phyloP scores from a whole-genome alignment of 2,797 vertebrate species.

The Gallirallus australis region DNA sequence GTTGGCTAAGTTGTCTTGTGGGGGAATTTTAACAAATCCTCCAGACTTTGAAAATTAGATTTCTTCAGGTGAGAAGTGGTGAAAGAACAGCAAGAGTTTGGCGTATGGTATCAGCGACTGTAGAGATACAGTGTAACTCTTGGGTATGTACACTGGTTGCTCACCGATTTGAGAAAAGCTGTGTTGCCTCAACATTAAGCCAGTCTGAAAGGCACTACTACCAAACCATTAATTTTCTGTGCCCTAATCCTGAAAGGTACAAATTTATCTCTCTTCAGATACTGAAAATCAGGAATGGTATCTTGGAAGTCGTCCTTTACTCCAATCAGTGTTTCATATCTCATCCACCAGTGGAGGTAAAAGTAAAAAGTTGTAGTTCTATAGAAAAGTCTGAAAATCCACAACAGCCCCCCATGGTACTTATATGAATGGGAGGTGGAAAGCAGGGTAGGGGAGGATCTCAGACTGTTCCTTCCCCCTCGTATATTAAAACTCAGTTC shows the following conservation, averaged over 20 bases:
- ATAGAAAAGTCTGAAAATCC: background rate
- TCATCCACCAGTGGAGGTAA: background rate
- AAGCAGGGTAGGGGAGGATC: background rate
- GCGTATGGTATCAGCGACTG: background rate
- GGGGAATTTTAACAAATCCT: background rate
- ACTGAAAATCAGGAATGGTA: background rate
- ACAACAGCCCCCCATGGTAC: rapidly evolving
- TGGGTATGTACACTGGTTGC: background rate
- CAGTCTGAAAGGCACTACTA: background rate
- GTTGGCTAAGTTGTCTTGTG: background rate
- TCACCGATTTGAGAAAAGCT: background rate
- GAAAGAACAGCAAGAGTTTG: background rate
- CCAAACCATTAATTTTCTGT: background rate
- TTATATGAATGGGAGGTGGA: background rate
- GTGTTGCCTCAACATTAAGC: background rate
- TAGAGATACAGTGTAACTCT: background rate
- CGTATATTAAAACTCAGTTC: background rate
- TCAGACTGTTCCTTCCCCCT: background rate
- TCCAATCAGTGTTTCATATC: background rate
- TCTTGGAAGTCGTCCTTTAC: background rate
- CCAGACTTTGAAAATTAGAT: background rate
- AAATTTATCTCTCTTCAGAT: background rate
- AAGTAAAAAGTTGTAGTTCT: background rate
- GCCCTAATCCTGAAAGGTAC: background rate
- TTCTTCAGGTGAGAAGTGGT: background rate